These are phyloP conservation scores for Pseudococcus longispinus DNA, from an alignment of 2,888 invertebrate genomes.

Conservation along the genomic window DNA sequence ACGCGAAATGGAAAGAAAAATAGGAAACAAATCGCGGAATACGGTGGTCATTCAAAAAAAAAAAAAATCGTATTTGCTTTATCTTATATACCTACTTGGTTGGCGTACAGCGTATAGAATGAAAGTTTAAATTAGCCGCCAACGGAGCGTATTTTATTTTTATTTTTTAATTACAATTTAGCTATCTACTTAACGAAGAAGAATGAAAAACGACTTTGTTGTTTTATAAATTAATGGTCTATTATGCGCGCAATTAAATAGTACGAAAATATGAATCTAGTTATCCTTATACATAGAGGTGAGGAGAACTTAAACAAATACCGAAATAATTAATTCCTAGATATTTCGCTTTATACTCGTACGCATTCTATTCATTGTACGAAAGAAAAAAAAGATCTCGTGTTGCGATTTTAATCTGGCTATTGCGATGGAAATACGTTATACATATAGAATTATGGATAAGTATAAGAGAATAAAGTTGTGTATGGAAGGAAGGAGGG, in stretches of 20 bases:
- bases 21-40: not conserved
- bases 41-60: not conserved
- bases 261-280: constrained; percentile 21
- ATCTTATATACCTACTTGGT: not conserved
- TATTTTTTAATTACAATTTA: constrained; percentile 4
- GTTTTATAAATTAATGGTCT: not conserved
- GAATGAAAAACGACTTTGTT: constrained; percentile 29
- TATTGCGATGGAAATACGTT: not conserved
- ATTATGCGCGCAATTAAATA: constrained; percentile 40
- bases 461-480: not conserved
- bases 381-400: not conserved
- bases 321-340: constrained; percentile 33
- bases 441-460: no score
- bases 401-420: constrained; percentile 34
- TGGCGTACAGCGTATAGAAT: not conserved
- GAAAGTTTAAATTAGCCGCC: constrained; percentile 43
- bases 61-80: not conserved
- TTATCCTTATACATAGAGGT: constrained; percentile 15
- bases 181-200: not conserved
- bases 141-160: constrained; percentile 42
- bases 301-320: constrained; percentile 16
- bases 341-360: not conserved
- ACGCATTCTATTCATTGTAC: not conserved
- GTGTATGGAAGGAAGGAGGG: not conserved
- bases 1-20: not conserved